These are phyloP conservation scores for Pristionchus pacificus DNA, from an alignment of 1,140 invertebrate genomes.

Conservation along the genomic window DNA sequence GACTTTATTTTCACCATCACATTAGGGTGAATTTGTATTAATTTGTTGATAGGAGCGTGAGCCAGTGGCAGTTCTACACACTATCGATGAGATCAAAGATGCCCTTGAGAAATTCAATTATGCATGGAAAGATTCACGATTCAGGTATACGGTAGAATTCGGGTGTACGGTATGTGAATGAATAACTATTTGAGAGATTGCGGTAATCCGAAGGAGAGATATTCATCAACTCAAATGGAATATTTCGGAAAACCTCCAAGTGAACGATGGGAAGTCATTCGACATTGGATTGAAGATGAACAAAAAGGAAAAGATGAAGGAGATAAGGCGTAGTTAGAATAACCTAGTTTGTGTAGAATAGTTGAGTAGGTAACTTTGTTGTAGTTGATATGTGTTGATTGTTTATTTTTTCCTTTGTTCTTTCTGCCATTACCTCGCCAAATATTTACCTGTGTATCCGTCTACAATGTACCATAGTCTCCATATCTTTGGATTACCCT, in stretches of 20 bases:
- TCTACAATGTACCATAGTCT: no score
- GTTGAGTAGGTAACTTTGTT: no score
- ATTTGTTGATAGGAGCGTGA: not conserved
- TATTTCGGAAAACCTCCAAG: slow-evolving; percentile 33
- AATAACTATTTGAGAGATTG: slow-evolving; percentile 22
- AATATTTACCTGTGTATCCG: no score
- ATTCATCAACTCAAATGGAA: slow-evolving; percentile 30
- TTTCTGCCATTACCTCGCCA: no score
- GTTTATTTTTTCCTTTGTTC: no score
- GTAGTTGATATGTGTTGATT: no score
- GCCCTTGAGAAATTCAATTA: slow-evolving; percentile 40
- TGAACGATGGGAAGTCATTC: slow-evolving; percentile 37
- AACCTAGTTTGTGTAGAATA: no score
- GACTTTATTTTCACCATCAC: no score
- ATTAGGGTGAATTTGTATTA: not conserved
- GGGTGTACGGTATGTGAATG: not conserved
- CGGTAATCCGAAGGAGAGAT: slow-evolving; percentile 35
- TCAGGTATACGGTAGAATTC: slow-evolving; percentile 8
- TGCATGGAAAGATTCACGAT: slow-evolving; percentile 33
- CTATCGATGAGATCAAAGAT: slow-evolving; percentile 1
- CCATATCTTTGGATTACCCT: no score
- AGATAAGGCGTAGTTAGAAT: not conserved
- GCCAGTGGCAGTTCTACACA: slow-evolving; percentile 16
- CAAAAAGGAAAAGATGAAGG: not conserved
- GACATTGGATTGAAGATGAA: slow-evolving; percentile 29